These are phyloP conservation scores for Cepphus grylle DNA, from an alignment of 2,113 vertebrate genomes.

Conservation along the genomic window DNA sequence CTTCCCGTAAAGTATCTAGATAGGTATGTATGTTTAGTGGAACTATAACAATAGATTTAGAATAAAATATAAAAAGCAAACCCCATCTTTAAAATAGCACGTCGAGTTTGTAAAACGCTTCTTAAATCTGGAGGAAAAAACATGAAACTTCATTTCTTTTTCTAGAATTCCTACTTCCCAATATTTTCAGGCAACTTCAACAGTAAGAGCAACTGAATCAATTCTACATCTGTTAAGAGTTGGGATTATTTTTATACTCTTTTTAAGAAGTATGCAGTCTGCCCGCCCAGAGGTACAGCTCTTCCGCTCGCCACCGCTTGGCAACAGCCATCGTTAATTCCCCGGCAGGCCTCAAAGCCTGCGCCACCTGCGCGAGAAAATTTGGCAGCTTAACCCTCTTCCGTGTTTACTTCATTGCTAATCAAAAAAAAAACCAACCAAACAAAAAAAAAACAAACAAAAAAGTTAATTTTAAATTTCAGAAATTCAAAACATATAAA, in stretches of 20 bases:
- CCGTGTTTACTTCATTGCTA: neutral
- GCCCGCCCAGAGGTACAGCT: neutral
- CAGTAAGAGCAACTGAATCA: neutral
- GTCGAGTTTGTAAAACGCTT: neutral
- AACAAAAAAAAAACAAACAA: neutral
- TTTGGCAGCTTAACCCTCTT: neutral
- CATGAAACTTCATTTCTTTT: neutral
- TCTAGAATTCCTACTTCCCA: neutral
- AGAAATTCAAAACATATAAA: neutral
- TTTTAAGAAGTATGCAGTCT: neutral
- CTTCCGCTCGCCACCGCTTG: neutral
- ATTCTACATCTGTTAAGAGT: neutral
- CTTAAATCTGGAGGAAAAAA: neutral
- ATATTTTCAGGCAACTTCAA: neutral
- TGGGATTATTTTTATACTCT: neutral
- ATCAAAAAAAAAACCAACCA: neutral
- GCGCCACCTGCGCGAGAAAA: neutral
- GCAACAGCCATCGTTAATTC: neutral
- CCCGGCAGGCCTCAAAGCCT: neutral
- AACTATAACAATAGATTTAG: neutral
- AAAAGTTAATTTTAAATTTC: neutral
- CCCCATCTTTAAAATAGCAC: neutral
- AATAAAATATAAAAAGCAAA: neutral
- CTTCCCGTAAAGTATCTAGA: neutral
- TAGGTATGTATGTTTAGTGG: neutral